Base-by-base conservation (phyloP, 37 sponge, comb jelly and placozoan species). In the Ephydatia muelleri region DNA sequence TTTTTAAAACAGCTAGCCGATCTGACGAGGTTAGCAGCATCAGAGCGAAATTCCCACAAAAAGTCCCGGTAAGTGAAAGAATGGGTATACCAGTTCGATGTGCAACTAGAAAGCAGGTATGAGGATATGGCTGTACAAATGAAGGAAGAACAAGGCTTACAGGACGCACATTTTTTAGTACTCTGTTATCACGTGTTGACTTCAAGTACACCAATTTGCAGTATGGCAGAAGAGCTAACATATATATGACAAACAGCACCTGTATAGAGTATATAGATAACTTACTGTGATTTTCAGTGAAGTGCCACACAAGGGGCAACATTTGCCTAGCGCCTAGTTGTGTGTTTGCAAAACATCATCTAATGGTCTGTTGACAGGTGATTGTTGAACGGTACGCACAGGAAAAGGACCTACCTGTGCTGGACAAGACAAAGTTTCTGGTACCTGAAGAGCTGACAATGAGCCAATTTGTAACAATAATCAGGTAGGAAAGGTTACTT, bases 371-470 rank as follows among this genome's bases (percentile, higher is more conserved):
- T 37, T 6, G 32, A 33, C 30, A 96, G 96, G 93, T 98, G 5
- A 98, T 98, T 65, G 97, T 99, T 67, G 97, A 99, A 89, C 65
- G 97, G 9, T 99, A 97, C 82, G 71, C 77, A 34, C 94, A 96
- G 76, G 99, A 98, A 77, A 98, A 96, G 88, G 93, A 94, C 80
- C 85, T 97, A 5, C 87, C 83, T 0, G 25, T 89, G 26, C 81
- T 97, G 74, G 98, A 97, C 85, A 97, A 97, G 78, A 91, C 96
- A 12, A 97, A 97, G 85, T 97, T 95, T 70, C 85, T 97, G 57
- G 98, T 97, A 32, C 98, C 98, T 5, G 96, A 97, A 70, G 98
- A 97, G 81, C 85, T 97, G 14, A 93, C 96, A 25, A 97, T 97
- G 94, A 89, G 98, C 38, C 98, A 97, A 77, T 82, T 97, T 49